phyloP scores from a whole-genome alignment of 2,113 vertebrate genomes.

The Panthera leo region DNA sequence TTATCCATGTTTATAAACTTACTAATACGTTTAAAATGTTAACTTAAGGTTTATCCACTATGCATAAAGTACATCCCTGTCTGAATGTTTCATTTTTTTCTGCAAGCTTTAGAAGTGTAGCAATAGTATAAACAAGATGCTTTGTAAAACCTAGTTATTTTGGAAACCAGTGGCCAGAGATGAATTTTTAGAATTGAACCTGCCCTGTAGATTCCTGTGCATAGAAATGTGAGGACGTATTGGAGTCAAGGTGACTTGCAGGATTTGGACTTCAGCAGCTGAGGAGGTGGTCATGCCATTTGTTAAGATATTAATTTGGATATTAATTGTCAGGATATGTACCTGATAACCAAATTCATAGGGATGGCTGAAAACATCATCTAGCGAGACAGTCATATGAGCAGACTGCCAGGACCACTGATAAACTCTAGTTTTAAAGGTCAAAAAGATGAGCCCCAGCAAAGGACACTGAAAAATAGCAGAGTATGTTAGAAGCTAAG shows the following conservation, averaged over 20 bases:
- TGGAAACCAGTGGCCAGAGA: background rate
- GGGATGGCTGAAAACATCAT: background rate
- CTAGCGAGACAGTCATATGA: background rate
- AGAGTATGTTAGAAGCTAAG: background rate
- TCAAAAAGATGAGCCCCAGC: background rate
- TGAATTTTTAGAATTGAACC: constrained; percentile 33
- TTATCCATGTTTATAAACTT: background rate
- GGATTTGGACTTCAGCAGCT: background rate
- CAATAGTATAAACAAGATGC: background rate
- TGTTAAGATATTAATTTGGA: background rate
- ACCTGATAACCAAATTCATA: background rate
- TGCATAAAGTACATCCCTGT: background rate
- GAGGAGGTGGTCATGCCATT: background rate
- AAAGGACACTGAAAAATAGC: background rate
- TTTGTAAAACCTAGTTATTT: constrained; percentile 24
- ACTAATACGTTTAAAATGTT: constrained; percentile 16
- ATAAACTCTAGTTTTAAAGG: background rate
- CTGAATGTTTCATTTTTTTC: constrained; percentile 34
- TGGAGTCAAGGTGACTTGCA: background rate
- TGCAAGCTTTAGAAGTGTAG: background rate
- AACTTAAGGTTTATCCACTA: constrained; percentile 18
- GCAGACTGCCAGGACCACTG: background rate
- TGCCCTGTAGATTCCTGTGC: background rate
- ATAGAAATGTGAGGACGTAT: background rate
- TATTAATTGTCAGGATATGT: background rate